Evolutionary conservation across 2,888 invertebrate species (phyloP), one percentile per base, ranked within the genome.

Genomic region (Pseudococcus longispinus): DNA sequence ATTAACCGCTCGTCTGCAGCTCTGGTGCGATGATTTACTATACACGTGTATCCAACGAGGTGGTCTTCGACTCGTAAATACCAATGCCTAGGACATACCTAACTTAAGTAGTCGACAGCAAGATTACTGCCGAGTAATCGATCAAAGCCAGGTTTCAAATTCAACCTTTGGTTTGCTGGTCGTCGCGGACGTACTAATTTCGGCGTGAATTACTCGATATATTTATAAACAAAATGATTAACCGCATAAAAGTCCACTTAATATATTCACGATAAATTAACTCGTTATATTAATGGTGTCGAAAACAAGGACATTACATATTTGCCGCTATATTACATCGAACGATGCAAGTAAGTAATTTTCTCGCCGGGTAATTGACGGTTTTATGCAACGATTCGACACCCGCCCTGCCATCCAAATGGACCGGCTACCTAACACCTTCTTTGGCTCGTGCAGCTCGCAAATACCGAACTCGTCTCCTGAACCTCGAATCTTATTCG

Each of bases 201-300:
- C 6, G 42, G 77, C 77, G 42, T 20, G 77, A 80, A 80, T 80
- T 37, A 80, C 23, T 42, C n/a, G 77, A 37, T 42, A 80, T 26
- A 37, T n/a, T n/a, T n/a, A n/a, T n/a, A n/a, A n/a, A n/a, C 42
- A 18, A 42, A 80, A 80, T n/a, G 42, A 80, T 80, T 80, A 80
- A 80, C 77, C 77, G 77, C 77, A 80, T 42, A 80, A 80, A 42
- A 80, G 42, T 80, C 20, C 42, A 23, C 77, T 80, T 80, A 20
- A 60, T 23, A 74, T 74, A 42, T 37, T 26, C 77, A 42, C 37
- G 77, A 29, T 80, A 80, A 80, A 80, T 80, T 80, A 42, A 80
- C 77, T 80, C 77, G 77, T 80, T 80, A 80, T 80, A 20, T 42
- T 77, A 80, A 80, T 80, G 77, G 77, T 80, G 77, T 80, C 77